Evolutionary conservation across 2,113 vertebrate genomes (phyloP), one percentile per base, ranked within the genome.

Genomic region (Podarcis cretensis): DNA sequence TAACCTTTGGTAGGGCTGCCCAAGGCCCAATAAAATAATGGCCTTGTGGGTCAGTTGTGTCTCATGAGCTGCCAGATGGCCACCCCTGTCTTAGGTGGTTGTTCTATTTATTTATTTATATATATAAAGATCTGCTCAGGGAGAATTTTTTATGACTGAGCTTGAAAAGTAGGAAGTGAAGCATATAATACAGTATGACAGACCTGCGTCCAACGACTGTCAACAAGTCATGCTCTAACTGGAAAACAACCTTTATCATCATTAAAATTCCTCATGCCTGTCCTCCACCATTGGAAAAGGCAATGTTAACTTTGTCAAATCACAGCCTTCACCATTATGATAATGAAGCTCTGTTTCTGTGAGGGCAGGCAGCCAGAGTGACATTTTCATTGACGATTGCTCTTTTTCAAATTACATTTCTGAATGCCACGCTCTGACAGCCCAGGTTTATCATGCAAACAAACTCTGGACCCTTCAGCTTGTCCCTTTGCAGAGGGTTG

Each of bases 261-360:
- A 84, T 84, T 84, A 73, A 84, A 54, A 57, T 73, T 43, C 57
- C 43, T 73, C 83, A 74, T 35, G 83, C 83, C 43, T 84, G 69
- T 69, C 82, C 30, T 3, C 82, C 68, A 48, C 43, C 68, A 84
- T 84, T 84, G 57, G 74, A 32, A 73, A 84, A 57, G 43, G 66
- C 40, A 12, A 54, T 73, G 83, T 57, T 84, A 57, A 74, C 30
- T 73, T 30, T 74, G n/a, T 73, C n/a, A 73, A 54, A 78, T 78
- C 40, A 69, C 4, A 43, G 48, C 68, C 83, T 74, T 71, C 27
- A 6, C 12, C 82, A 84, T 73, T 83, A 84, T 84, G 82, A 71
- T 69, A 84, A 84, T 84, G 68, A 73, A n/a, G 43, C 40, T 21
- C 82, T n/a, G 57, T 16, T 71, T 73, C 66, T 25, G 68, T n/a